phyloP scores from a whole-genome alignment of 2,888 invertebrate species.

The Poecilus cupreus region DNA sequence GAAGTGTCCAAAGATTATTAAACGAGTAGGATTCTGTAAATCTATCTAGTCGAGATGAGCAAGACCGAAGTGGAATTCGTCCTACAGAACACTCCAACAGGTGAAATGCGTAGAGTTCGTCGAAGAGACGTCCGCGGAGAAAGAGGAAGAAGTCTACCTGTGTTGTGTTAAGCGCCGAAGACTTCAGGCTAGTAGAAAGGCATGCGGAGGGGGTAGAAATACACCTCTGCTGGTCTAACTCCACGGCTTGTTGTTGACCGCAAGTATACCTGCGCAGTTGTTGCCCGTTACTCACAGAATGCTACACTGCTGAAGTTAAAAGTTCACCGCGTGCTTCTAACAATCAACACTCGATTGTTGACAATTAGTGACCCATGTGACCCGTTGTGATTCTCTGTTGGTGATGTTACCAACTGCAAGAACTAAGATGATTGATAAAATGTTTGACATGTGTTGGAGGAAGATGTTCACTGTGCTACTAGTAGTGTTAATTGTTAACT shows the following conservation, averaged over 20 bases:
- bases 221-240: neutral
- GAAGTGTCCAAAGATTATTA: too few species aligned
- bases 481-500: slow-evolving; percentile 61
- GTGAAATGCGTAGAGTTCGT: neutral
- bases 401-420: neutral
- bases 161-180: neutral
- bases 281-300: slow-evolving; percentile 1
- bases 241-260: neutral
- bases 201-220: neutral
- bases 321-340: neutral
- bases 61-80: too few species aligned
- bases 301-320: neutral
- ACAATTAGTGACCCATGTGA: slow-evolving; percentile 15
- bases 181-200: slow-evolving; percentile 12
- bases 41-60: too few species aligned
- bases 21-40: too few species aligned
- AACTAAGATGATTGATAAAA: neutral
- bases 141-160: neutral
- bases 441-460: neutral
- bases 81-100: neutral
- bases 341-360: neutral
- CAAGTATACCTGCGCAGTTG: neutral
- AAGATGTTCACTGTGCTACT: slow-evolving; percentile 37
- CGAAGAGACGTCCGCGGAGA: neutral
- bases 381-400: slow-evolving; percentile 14